Evolutionary conservation across 2,888 invertebrate genomes (phyloP).

Genomic region (Hylaea fasciaria): DNA sequence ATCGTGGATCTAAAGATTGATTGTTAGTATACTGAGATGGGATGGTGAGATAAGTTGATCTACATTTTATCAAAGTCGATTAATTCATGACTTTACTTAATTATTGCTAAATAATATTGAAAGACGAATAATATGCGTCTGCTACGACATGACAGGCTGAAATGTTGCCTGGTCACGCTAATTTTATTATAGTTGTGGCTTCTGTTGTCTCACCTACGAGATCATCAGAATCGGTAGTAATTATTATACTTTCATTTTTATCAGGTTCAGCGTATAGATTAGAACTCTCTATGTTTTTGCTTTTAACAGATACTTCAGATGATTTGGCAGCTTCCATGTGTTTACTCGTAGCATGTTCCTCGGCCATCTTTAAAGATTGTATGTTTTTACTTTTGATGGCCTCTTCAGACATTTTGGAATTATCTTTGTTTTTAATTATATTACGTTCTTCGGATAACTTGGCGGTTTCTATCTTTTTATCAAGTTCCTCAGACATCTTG

Average conservation of each 20-base stretch:
- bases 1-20: too few species aligned
- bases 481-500: not conserved
- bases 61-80: too few species aligned
- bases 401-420: not conserved
- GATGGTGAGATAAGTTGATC: too few species aligned
- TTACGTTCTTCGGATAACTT: not conserved
- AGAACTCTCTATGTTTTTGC: not conserved
- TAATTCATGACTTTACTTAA: too few species aligned
- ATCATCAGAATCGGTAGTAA: too few species aligned
- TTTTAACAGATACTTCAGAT: not conserved
- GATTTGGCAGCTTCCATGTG: not conserved
- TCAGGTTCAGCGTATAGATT: too few species aligned
- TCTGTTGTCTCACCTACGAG: not conserved
- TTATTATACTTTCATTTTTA: too few species aligned
- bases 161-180: not conserved
- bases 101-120: too few species aligned
- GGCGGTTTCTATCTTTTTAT: not conserved
- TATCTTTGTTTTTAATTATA: not conserved
- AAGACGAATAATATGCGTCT: too few species aligned
- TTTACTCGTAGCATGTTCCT: not conserved
- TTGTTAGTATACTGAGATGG: too few species aligned
- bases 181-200: slow-evolving; percentile 2
- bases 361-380: too few species aligned
- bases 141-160: too few species aligned
- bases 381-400: not conserved